Base-by-base conservation (phyloP, 2,888 invertebrate genomes). In the Phortica okadai region DNA sequence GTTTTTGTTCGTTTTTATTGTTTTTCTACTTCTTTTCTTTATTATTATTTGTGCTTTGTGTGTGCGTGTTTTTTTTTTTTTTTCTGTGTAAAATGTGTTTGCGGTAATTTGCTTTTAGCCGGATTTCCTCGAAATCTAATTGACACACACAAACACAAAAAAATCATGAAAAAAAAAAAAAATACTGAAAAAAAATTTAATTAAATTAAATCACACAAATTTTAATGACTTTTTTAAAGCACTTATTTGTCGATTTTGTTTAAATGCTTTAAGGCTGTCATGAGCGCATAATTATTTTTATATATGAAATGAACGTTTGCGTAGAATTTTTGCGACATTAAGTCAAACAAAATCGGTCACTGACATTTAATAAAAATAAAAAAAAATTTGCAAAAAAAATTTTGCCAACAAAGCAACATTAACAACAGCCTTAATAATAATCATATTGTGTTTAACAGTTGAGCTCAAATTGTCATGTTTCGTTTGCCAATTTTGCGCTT, bases 231-330 rank as follows among this genome's bases (percentile, higher is more conserved):
- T 33, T 33, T 33, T 33, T 33, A 33, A 33, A 33, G 33, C 33
- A 33, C 33, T 33, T 33, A 33, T 33, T 33, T 33, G 33, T 33
- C 33, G 33, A 33, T 33, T 33, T 33, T 33, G 33, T 33, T 33
- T 2, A 33, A 33, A 16, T 56, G 56, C 11, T 56, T 56, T 56
- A 14, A 56, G 8, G 56, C 56, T 56, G 56, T n/a, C 16, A 56
- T 56, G 56, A 56, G 56, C 56, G n/a, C n/a, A 56, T 56, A 56
- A 56, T 56, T 56, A 56, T 56, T 56, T 56, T 56, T 56, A 56
- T 56, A 56, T 33, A 5, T 33, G 56, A 56, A n/a, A 56, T 14
- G 56, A 14, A 56, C 56, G 56, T 56, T 16, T 33, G 16, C 16
- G 56, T 56, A 56, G 10, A n/a, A 56, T 56, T 7, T 56, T 33